Evolutionary conservation across 2,797 vertebrate species (phyloP).

Genomic region (Anolis apletophallus): DNA sequence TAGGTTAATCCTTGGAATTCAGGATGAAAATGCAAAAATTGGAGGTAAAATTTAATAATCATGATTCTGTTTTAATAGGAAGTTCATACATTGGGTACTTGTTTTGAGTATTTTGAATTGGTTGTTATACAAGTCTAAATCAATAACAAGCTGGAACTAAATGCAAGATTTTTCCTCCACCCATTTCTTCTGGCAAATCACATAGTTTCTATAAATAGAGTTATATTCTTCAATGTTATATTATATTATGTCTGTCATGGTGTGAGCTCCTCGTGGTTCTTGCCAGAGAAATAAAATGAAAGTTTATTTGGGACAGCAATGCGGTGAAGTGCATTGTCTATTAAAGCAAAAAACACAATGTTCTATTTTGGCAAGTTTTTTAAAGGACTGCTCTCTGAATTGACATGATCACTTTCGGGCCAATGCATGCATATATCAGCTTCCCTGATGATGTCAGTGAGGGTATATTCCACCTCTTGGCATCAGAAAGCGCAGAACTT

Average conservation of each 20-base stretch:
- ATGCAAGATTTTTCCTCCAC: neutral
- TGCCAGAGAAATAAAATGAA: neutral
- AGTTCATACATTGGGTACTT: neutral
- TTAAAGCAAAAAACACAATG: slow-evolving; percentile 17
- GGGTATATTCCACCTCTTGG: neutral
- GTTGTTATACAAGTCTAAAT: neutral
- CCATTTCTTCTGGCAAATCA: neutral
- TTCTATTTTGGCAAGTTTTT: neutral
- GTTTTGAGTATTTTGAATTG: neutral
- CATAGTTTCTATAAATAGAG: neutral
- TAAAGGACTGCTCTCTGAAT: neutral
- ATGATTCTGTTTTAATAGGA: neutral
- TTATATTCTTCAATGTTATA: neutral
- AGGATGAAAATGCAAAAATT: neutral
- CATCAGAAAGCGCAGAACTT: neutral
- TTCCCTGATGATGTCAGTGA: slow-evolving; percentile 17
- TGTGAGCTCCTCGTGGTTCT: neutral
- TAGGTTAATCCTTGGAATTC: neutral
- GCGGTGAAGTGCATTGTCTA: neutral
- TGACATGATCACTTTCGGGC: neutral
- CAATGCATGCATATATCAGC: neutral
- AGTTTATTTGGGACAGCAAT: neutral
- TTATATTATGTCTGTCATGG: neutral
- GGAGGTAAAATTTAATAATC: neutral
- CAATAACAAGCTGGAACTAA: neutral